Evolutionary conservation across 2,113 vertebrate genomes (phyloP), one percentile per base, ranked within the genome.

Genomic region (Brachionichthys hirsutus): DNA sequence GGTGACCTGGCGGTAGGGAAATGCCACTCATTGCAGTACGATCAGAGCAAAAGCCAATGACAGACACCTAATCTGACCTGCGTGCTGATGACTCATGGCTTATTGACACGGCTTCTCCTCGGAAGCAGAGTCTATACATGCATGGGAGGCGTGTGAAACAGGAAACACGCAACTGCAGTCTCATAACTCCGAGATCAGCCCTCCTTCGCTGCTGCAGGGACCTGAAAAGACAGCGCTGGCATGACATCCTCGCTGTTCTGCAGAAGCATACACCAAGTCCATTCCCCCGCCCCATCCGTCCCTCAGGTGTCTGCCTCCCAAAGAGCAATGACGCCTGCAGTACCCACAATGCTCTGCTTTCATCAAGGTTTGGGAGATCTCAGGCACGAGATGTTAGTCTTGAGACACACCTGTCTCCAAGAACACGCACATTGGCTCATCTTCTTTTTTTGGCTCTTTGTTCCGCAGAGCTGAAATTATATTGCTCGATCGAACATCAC

Each of bases 1-100:
- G 86, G 83, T 84, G 85, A 88, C 87, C 87, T 90, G 90, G 91
- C 77, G 91, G 86, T 89, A 85, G 84, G 90, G 81, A 93, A 91
- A 87, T 89, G 89, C 91, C 93, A 93, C 55, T 92, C 90, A 87
- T 73, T 82, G 73, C 64, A 62, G 82, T 73, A 70, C 90, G 90
- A 84, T 89, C 88, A 79, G 82, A 81, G 72, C 76, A 66, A 75
- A 84, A 85, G 78, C 83, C 89, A 71, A 80, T 67, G 68, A 70
- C 79, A 78, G 82, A 83, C 82, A 84, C 70, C 67, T 55, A 83
- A 91, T 82, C 76, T 85, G 88, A 83, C 82, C 91, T 88, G 81
- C 85, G 1, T 79, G 80, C 77, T 71, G 76, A 82, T 80, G 69
- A 71, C 77, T 88, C 55, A 78, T 82, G n/a, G 85, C 70, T 78